Conservation (phyloP, 2,888 invertebrate genomes). For the Gnatocerus cornutus region DNA sequence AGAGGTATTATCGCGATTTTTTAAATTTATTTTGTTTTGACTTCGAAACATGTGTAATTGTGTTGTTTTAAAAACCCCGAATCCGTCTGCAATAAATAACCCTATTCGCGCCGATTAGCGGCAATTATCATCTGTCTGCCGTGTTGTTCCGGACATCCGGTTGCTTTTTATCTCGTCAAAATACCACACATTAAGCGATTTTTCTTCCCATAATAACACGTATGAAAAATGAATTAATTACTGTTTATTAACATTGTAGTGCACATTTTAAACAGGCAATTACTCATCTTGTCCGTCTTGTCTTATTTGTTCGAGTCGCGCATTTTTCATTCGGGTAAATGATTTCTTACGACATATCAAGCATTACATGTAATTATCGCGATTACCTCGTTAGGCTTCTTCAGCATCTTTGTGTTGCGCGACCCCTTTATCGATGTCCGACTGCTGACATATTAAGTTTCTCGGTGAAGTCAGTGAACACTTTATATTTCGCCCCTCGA, state of each 20-base stretch:
- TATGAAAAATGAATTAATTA: constrained; percentile 46
- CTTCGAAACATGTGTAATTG: no score
- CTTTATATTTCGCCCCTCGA: constrained; percentile 59
- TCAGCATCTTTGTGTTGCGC: constrained; percentile 1
- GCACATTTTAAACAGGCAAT: constrained; percentile 34
- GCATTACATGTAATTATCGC: constrained; percentile 27
- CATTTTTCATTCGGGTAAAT: constrained; percentile 25
- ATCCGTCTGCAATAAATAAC: constrained; percentile 23
- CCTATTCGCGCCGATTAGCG: constrained; percentile 44
- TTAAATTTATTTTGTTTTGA: no score
- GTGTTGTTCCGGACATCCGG: constrained; percentile 48
- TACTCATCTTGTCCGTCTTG: constrained; percentile 24
- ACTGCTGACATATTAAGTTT: constrained; percentile 56
- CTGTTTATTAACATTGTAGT: constrained; percentile 40
- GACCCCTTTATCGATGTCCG: constrained; percentile 26
- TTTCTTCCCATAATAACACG: constrained; percentile 42
- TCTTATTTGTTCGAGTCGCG: constrained; percentile 3
- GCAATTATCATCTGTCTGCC: constrained; percentile 48
- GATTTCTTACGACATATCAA: constrained; percentile 18
- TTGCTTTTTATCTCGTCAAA: constrained; percentile 26
- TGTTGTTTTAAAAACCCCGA: neutral
- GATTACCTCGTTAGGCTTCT: constrained; percentile 19
- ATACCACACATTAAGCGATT: constrained; percentile 40
- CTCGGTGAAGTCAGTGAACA: constrained; percentile 52
- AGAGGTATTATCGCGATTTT: no score